Base-by-base conservation (phyloP, 2,113 vertebrate genomes). In the Osmerus mordax region DNA sequence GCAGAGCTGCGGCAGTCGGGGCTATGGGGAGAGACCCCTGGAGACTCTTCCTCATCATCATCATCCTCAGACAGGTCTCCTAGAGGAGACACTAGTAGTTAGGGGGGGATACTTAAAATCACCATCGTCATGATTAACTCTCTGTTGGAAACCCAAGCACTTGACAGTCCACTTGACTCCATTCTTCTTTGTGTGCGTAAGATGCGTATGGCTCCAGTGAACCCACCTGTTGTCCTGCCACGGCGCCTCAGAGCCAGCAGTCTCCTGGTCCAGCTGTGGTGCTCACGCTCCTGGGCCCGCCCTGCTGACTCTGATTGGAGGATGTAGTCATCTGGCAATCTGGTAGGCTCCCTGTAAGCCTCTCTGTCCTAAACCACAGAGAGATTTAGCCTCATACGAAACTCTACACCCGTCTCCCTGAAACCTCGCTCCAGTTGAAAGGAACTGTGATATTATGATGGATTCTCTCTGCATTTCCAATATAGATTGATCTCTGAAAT, bases 1-100 rank as follows among this genome's bases (percentile, higher is more conserved):
- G 65, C 56, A 0, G 91, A 94, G 52, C 84, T 72, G 8, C 89
- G 78, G 41, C 7, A 9, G 41, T 47, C 8, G 13, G 15, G 25
- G 3, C 23, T 4, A 9, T 14, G 3, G 23, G 60, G 28, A 62
- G 21, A 47, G 41, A 25, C 2, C 4, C 60, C 60, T 29, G n/a
- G 13, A 62, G 15, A 62, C 28, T 25, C 59, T 4, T 61, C 59
- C 0, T 23, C 19, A 4, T 61, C 21, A 61, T 61, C 21, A 23
- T 61, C 19, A 25, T 23, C 25, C 21, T 23, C 28, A 16, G 23
- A 62, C 23, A 28, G 23, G 15, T 62, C 60, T 62, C 15, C 60
- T 25, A 62, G 5, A 47, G 41, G 41, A 47, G 41, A 47, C 41
- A 47, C 41, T 2, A 7, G 41, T 1, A 47, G 9, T 47, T 47